These are phyloP conservation scores for Thyatira batis DNA, from an alignment of 2,888 invertebrate species.

Conservation along the genomic window DNA sequence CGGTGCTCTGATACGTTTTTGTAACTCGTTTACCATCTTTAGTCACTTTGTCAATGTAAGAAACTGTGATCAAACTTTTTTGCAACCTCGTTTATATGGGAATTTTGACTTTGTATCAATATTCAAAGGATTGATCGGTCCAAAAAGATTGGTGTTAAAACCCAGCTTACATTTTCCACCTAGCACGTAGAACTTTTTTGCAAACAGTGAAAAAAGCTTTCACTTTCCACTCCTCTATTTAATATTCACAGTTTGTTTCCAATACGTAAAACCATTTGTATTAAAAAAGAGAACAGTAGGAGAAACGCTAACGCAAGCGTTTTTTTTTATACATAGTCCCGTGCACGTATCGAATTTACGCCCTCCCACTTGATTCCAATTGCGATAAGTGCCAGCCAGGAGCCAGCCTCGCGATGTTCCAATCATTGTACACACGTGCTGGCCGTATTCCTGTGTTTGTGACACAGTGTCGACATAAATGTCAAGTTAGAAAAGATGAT, in stretches of 20 bases:
- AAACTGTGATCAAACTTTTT: too few species aligned
- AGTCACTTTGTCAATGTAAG: too few species aligned
- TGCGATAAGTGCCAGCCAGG: conserved; percentile 34
- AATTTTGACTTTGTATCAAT: too few species aligned
- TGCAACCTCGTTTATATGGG: too few species aligned
- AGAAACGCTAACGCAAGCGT: neutral
- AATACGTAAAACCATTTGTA: conserved; percentile 31
- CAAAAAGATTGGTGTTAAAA: too few species aligned
- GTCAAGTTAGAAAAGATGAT: neutral
- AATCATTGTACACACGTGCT: conserved; percentile 28
- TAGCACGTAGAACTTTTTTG: neutral
- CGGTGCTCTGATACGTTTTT: too few species aligned
- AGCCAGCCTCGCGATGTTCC: conserved; percentile 16
- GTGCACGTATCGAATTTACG: conserved; percentile 50
- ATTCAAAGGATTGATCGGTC: too few species aligned
- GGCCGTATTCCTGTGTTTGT: conserved; percentile 4
- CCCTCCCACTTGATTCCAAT: conserved; percentile 47
- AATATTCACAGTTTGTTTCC: conserved; percentile 20
- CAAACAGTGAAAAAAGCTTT: neutral
- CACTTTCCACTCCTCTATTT: conserved; percentile 14
- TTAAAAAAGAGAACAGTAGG: conserved; percentile 21
- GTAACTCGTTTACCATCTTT: too few species aligned
- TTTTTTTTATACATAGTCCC: conserved; percentile 5
- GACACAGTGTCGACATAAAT: neutral
- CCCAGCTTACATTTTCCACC: neutral